phyloP scores from a whole-genome alignment of 2,113 vertebrate species.

The Lagopus muta region DNA sequence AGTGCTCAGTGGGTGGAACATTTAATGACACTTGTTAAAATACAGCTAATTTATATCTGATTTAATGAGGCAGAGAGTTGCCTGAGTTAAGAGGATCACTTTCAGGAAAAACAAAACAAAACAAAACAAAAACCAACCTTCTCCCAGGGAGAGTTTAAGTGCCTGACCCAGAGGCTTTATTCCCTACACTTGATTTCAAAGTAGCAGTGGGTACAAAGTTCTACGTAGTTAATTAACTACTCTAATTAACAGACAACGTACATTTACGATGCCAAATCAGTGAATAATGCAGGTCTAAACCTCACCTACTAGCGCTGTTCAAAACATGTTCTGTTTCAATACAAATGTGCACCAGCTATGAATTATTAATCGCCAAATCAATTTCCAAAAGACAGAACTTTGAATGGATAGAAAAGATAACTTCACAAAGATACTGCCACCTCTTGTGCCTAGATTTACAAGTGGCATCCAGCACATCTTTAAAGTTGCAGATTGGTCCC shows the following conservation, averaged over 20 bases:
- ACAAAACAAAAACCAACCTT: background rate
- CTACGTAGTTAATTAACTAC: background rate
- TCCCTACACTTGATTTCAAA: background rate
- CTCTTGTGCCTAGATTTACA: background rate
- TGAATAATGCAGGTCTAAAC: background rate
- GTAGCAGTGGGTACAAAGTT: background rate
- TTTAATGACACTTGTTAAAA: background rate
- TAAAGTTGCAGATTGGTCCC: background rate
- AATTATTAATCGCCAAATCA: background rate
- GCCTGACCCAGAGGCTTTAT: fast-evolving
- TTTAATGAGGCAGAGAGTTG: background rate
- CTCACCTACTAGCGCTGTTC: background rate
- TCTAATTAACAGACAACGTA: background rate
- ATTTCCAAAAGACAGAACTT: background rate
- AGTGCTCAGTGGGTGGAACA: background rate
- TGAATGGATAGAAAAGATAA: background rate
- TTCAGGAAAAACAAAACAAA: background rate
- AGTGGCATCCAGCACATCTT: background rate
- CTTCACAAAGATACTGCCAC: background rate
- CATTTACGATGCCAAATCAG: background rate
- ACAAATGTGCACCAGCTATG: background rate
- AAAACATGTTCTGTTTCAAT: background rate
- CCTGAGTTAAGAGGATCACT: background rate
- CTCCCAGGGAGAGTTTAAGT: background rate
- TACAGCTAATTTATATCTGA: background rate